Percentiles rank a stretch among this genome's conserved stretches.
Conservation (phyloP, 1,140 invertebrate species). For the Nasonia giraulti region DNA sequence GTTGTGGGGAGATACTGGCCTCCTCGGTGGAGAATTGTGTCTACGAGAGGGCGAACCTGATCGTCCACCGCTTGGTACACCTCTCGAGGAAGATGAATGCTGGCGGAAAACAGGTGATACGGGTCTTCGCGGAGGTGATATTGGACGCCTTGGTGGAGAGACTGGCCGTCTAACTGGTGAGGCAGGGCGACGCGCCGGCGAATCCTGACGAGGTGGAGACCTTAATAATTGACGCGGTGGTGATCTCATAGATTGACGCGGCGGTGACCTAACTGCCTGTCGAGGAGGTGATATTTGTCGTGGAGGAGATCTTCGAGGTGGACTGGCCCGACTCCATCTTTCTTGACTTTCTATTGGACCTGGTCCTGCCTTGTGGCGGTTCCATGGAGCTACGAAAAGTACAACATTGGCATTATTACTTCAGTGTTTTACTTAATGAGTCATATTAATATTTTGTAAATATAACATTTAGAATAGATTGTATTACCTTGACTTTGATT, state of each 20-base stretch:
- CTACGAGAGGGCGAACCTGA: conserved; percentile 51
- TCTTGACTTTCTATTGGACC: background rate
- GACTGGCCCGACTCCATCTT: conserved; percentile 37
- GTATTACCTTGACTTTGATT: conserved; percentile 40
- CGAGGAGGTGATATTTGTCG: conserved; percentile 48
- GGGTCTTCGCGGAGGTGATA: conserved; percentile 51
- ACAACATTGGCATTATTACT: background rate
- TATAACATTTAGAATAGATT: background rate
- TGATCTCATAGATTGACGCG: conserved; percentile 46
- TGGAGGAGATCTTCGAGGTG: conserved; percentile 49
- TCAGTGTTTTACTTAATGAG: background rate
- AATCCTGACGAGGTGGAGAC: conserved; percentile 5
- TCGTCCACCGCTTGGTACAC: conserved; percentile 39
- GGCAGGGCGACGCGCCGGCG: conserved; percentile 4
- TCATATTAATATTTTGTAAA: conserved; percentile 12
- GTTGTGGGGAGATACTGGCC: conserved; percentile 55
- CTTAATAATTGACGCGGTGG: conserved; percentile 9
- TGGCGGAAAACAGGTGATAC: conserved; percentile 50
- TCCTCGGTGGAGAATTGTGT: conserved; percentile 51
- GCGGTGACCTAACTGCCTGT: conserved; percentile 25
- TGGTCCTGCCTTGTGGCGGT: conserved; percentile 2
- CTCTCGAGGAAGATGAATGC: conserved; percentile 51
- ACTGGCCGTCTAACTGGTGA: conserved; percentile 40
- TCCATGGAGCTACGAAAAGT: conserved; percentile 4
- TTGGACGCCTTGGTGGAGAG: conserved; percentile 37